Evolutionary conservation across 2,797 vertebrate species (phyloP).

Genomic region (Schizothorax lantsangensis): DNA sequence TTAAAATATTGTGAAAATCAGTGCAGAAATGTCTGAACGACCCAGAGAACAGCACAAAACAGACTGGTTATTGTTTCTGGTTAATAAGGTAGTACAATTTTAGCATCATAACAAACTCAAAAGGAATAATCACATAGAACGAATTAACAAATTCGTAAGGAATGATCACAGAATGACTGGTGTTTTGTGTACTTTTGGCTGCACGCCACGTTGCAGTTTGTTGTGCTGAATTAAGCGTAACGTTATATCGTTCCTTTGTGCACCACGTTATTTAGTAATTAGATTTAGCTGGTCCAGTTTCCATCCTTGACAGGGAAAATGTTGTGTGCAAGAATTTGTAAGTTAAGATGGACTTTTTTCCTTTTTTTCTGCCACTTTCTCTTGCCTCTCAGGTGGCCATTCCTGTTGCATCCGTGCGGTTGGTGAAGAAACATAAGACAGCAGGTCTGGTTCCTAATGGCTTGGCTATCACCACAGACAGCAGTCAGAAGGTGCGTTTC

Average conservation of each 20-base stretch:
- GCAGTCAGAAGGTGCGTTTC: slow-evolving; percentile 70
- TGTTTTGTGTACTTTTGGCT: slow-evolving; percentile 21
- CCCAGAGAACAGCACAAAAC: not conserved
- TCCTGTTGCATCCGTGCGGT: slow-evolving; percentile 87
- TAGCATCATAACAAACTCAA: not conserved
- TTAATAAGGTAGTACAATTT: not conserved
- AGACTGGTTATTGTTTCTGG: not conserved
- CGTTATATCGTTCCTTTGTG: not conserved
- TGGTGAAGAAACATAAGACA: slow-evolving; percentile 96
- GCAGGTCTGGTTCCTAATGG: slow-evolving; percentile 93
- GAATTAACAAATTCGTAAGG: not conserved
- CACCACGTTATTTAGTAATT: slow-evolving; percentile 3
- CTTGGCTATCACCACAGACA: slow-evolving; percentile 91
- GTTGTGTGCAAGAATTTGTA: not conserved
- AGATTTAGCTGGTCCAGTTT: not conserved
- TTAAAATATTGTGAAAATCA: not conserved
- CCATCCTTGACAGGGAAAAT: not conserved
- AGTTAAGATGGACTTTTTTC: not conserved
- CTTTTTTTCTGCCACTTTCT: not conserved
- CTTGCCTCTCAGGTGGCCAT: slow-evolving; percentile 83
- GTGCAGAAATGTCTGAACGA: not conserved
- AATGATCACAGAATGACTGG: not conserved
- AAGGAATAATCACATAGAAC: not conserved
- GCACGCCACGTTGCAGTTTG: not conserved
- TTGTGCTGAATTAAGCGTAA: not conserved